Evolutionary conservation across 2,888 invertebrate species (phyloP).

Genomic region (Platycheirus rosarum): DNA sequence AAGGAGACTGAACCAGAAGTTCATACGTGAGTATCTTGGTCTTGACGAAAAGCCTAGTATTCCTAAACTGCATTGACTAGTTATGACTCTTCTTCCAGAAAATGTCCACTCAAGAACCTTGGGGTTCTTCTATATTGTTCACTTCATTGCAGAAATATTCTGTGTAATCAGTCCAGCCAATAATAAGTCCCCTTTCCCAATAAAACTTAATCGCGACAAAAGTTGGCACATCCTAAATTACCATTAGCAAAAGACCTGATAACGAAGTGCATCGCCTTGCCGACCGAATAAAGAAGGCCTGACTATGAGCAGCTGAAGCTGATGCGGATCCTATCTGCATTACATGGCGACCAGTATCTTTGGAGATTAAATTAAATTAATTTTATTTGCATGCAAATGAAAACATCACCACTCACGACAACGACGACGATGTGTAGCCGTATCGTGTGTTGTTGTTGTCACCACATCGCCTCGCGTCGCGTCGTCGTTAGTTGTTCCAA

Average conservation of each 20-base stretch:
- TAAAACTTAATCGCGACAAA: constrained; percentile 30
- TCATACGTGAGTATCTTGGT: no score
- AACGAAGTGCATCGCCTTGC: constrained; percentile 27
- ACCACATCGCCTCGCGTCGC: constrained; percentile 1
- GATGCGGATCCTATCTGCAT: constrained; percentile 52
- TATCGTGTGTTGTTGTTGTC: constrained; percentile 40
- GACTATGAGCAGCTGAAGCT: constrained; percentile 2
- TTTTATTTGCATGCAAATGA: constrained; percentile 75
- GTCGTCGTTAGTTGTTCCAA: not conserved
- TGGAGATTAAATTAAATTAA: constrained; percentile 55
- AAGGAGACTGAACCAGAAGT: no score
- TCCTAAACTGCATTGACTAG: no score
- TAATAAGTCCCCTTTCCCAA: no score
- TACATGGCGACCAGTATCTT: constrained; percentile 38
- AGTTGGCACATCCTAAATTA: constrained; percentile 62
- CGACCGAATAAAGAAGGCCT: not conserved
- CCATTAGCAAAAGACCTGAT: constrained; percentile 66
- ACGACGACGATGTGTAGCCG: constrained; percentile 7
- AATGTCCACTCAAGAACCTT: no score
- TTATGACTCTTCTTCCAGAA: no score
- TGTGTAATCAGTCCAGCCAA: no score
- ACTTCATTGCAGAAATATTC: no score
- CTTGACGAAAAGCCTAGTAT: no score
- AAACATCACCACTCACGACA: constrained; percentile 71
- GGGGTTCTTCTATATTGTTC: no score